phyloP scores from a whole-genome alignment of 2,113 vertebrate species.

The Hypocryptadius cinnamomeus region DNA sequence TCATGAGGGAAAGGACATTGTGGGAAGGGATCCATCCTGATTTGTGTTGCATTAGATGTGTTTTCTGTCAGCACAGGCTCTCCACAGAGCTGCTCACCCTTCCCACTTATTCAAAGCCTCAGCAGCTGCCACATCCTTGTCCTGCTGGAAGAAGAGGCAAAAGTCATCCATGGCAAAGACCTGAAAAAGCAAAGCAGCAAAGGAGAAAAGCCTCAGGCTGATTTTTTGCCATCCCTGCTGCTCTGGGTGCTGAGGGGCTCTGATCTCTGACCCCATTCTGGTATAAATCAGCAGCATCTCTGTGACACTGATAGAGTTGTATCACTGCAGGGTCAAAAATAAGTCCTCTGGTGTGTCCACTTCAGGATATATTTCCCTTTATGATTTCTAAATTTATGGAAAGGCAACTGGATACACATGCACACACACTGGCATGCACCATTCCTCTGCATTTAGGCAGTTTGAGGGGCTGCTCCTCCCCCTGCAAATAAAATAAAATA shows the following conservation, averaged over 20 bases:
- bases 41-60: background rate
- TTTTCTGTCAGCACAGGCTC: background rate
- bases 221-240: background rate
- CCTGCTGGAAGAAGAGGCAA: background rate
- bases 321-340: background rate
- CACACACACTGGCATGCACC: background rate
- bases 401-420: background rate
- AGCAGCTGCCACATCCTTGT: background rate
- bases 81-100: background rate
- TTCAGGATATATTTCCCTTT: background rate
- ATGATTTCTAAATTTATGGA: background rate
- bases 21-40: background rate
- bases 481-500: background rate
- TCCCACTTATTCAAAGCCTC: fast-evolving
- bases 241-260: background rate
- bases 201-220: background rate
- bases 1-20: background rate
- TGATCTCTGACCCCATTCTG: background rate
- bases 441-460: background rate
- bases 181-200: background rate
- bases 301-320: background rate
- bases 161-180: background rate
- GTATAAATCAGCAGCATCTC: background rate
- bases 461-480: background rate
- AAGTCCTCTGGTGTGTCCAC: background rate